phyloP scores from a whole-genome alignment of 2,113 vertebrate species.

The Macroglossus sobrinus region DNA sequence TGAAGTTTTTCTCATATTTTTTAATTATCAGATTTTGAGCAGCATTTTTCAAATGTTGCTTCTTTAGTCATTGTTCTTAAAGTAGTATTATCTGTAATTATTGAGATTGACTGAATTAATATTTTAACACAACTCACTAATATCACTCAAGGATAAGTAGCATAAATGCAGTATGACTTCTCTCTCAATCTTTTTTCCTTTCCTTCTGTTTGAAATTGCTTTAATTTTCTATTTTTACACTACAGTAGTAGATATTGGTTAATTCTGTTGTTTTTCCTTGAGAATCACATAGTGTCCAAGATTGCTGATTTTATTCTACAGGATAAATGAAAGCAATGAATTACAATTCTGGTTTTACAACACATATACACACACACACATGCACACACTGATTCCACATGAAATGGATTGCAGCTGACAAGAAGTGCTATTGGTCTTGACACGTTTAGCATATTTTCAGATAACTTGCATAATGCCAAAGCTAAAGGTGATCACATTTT shows the following conservation, averaged over 20 bases:
- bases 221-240: neutral
- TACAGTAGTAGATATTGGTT: neutral
- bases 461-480: neutral
- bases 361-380: neutral
- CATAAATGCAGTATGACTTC: neutral
- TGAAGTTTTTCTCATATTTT: neutral
- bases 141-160: neutral
- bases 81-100: neutral
- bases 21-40: conserved; percentile 21
- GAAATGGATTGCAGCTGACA: neutral
- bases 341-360: neutral
- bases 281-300: neutral
- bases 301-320: neutral
- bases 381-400: neutral
- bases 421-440: neutral
- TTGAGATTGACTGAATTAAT: conserved; percentile 19
- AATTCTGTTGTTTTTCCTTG: neutral
- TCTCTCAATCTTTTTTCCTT: neutral
- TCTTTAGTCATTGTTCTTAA: neutral
- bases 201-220: neutral
- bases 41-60: conserved; percentile 21
- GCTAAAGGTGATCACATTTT: neutral
- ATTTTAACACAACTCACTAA: neutral
- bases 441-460: neutral
- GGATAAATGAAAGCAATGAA: neutral